A percentile compares a stretch with the other conserved stretches of the same genome.
These are phyloP conservation scores for Phalacrocorax pelagicus DNA, from an alignment of 2,113 vertebrate genomes.

Conservation along the genomic window DNA sequence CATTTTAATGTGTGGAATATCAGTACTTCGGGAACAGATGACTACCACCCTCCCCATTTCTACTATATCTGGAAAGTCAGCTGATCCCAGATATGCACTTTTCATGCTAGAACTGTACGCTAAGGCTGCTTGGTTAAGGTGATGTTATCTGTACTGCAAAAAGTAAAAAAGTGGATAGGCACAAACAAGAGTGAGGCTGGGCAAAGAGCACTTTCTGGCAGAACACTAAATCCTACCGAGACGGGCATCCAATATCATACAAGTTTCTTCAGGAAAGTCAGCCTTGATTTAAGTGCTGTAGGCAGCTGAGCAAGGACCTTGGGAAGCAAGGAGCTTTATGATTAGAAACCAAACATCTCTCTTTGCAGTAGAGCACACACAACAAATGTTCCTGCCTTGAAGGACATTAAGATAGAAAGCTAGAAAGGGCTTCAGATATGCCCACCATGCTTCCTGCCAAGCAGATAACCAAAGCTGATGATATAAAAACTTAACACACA, in stretches of 20 bases:
- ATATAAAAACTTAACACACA: neutral
- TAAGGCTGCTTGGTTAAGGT: neutral
- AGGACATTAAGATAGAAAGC: neutral
- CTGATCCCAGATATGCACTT: neutral
- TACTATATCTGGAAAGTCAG: neutral
- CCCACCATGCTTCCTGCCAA: neutral
- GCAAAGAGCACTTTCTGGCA: neutral
- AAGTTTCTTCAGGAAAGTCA: neutral
- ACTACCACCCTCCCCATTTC: neutral
- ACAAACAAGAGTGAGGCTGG: neutral
- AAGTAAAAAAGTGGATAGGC: neutral
- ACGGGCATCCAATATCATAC: neutral
- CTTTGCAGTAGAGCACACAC: rapidly evolving
- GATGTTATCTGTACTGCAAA: neutral
- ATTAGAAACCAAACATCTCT: neutral
- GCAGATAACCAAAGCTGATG: neutral
- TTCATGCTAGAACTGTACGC: neutral
- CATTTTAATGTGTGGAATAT: neutral
- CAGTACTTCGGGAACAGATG: neutral
- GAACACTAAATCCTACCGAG: neutral
- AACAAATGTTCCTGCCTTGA: neutral
- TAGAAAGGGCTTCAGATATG: neutral
- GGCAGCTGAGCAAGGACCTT: neutral
- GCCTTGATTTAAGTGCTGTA: neutral
- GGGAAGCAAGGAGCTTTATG: neutral